Evolutionary conservation across 2,113 vertebrate genomes (phyloP).

Genomic region (Atlantisia rogersi): DNA sequence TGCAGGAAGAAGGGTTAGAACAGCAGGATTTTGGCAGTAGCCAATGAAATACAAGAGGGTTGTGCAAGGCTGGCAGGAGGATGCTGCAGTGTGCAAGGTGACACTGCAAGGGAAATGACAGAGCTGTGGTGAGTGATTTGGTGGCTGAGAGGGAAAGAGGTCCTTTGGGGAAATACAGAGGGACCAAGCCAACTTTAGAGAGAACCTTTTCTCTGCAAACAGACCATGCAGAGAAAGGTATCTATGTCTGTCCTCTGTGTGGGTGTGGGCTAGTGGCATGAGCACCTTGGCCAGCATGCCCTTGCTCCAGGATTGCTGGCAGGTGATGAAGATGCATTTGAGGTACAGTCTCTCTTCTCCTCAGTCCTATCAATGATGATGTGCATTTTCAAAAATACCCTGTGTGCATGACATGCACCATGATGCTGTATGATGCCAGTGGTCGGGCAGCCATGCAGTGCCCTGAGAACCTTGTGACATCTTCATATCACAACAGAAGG

Average conservation of each 20-base stretch:
- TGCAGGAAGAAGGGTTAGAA: not conserved
- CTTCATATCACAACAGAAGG: not conserved
- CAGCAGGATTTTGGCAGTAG: not conserved
- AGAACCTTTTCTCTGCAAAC: not conserved
- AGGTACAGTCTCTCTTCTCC: not conserved
- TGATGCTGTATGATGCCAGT: accelerated
- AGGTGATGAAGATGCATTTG: not conserved
- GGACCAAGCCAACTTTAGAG: not conserved
- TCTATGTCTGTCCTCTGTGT: accelerated
- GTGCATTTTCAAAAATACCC: not conserved
- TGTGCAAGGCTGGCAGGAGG: not conserved
- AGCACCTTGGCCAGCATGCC: not conserved
- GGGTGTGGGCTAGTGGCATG: too few species aligned
- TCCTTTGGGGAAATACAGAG: not conserved
- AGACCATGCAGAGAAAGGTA: not conserved
- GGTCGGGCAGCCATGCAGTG: not conserved
- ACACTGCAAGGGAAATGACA: not conserved
- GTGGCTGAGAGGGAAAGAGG: not conserved
- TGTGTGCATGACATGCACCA: accelerated
- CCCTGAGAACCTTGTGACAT: accelerated
- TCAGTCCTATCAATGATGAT: not conserved
- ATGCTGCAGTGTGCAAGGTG: not conserved
- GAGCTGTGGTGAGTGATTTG: not conserved
- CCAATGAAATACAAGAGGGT: not conserved
- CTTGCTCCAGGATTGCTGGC: not conserved